Evolutionary conservation across 2,888 invertebrate species (phyloP).

Genomic region (Nineta flava): DNA sequence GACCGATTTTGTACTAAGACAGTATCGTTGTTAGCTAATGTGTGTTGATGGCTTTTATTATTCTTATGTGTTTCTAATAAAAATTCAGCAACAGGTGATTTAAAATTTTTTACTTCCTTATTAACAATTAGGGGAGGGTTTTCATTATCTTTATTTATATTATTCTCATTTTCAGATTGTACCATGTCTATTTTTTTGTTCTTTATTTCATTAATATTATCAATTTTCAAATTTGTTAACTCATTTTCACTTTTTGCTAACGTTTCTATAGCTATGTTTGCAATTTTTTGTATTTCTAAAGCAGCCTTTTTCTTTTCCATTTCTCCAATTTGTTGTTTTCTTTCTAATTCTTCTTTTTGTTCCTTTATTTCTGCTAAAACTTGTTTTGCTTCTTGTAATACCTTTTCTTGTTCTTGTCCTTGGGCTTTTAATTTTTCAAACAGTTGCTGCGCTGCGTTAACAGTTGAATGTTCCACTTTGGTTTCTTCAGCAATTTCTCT

Average conservation of each 20-base stretch:
- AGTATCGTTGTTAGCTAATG: too few relatives aligned
- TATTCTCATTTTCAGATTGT: too few relatives aligned
- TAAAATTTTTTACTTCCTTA: too few relatives aligned
- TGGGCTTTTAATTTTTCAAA: constrained; percentile 50
- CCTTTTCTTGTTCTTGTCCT: constrained; percentile 47
- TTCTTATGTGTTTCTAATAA: too few relatives aligned
- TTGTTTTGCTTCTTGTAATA: constrained; percentile 50
- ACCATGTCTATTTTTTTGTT: too few relatives aligned
- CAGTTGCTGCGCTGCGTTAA: constrained; percentile 25
- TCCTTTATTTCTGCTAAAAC: constrained; percentile 42
- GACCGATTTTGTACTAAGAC: too few relatives aligned
- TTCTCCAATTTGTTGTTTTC: constrained; percentile 9
- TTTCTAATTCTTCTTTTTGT: constrained; percentile 30
- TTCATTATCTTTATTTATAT: too few relatives aligned
- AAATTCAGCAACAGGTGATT: too few relatives aligned
- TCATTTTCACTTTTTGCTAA: constrained; percentile 29
- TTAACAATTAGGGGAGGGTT: too few relatives aligned
- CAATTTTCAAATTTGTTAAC: constrained; percentile 14
- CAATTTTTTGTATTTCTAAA: constrained; percentile 34
- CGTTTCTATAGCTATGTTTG: constrained; percentile 32
- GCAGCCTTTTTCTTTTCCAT: constrained; percentile 33
- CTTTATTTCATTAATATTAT: too few relatives aligned
- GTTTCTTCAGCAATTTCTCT: constrained; percentile 26
- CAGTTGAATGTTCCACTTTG: constrained; percentile 21
- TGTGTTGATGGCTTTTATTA: too few relatives aligned